Base-by-base conservation (phyloP, 2,113 vertebrate species). In the Lathamus discolor region DNA sequence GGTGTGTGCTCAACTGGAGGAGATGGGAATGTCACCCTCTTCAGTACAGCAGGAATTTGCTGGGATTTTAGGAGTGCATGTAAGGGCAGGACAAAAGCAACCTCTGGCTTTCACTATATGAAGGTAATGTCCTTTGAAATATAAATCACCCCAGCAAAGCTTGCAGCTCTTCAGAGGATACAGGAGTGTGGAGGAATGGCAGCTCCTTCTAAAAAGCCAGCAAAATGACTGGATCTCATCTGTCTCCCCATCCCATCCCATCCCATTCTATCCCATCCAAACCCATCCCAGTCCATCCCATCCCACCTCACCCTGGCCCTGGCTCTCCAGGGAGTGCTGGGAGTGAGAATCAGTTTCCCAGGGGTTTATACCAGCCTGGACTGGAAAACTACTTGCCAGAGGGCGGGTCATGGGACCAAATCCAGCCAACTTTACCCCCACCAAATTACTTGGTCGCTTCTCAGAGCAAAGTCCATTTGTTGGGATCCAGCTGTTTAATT, bases 361-460 rank as follows among this genome's bases (percentile, higher is more conserved):
- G 55, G 20, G 14, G 10, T 46, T 79, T 67, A 8, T 0, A 1
- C 15, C 41, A 75, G 39, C 10, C 51, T 37, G 33, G 8, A 29
- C 10, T 17, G 48, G 81, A 79, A 37, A 39, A 86, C 20, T 16
- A 6, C 25, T 23, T 43, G 29, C 55, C 29, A 43, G 33, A 69
- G 63, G 22, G 8, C 33, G 25, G n/a, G 19, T 10, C 9, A 3
- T 41, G 37, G 27, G 46, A 48, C 19, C 11, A 29, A 33, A 66
- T 51, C 22, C 48, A 18, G 63, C 19, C 13, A 20, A 18, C 22
- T 7, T 17, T 35, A 17, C 6, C 1, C 24, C 72, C 62, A 7
- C 29, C 5, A 19, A 48, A 69, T 27, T 43, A 2, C 61, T 8
- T 7, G 6, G 33, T 27, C 0, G 0, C 7, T 75, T 41, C 41